Conservation (phyloP, 2,113 vertebrate species). For the Caretta caretta region DNA sequence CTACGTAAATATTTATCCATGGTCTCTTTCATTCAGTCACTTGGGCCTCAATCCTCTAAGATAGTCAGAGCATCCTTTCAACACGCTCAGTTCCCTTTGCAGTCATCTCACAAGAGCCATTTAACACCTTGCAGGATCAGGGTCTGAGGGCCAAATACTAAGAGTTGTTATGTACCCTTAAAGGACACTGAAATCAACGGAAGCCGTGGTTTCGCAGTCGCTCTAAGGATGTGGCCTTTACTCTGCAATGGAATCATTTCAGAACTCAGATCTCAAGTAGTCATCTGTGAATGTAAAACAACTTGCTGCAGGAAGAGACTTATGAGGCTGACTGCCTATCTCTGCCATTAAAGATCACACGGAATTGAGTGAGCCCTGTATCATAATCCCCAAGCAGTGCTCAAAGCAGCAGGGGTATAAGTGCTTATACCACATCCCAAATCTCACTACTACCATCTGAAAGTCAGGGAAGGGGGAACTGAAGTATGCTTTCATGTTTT, state of each 20-base stretch:
- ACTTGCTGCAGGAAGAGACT: not conserved
- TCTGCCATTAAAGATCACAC: not conserved
- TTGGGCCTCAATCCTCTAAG: constrained; percentile 31
- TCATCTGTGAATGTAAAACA: not conserved
- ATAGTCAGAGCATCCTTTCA: not conserved
- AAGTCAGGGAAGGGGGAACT: not conserved
- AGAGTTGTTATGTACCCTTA: not conserved
- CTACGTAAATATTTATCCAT: constrained; percentile 69
- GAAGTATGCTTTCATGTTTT: not conserved
- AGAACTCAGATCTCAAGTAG: not conserved
- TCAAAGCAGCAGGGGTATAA: not conserved
- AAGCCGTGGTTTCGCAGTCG: not conserved
- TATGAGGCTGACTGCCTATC: not conserved
- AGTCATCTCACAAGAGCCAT: not conserved
- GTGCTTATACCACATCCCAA: not conserved
- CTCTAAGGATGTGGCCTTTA: not conserved
- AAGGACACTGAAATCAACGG: not conserved
- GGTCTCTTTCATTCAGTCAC: constrained; percentile 43
- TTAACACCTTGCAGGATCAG: not conserved
- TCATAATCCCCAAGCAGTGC: not conserved
- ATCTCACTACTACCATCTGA: not conserved
- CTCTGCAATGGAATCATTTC: not conserved
- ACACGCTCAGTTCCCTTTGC: not conserved
- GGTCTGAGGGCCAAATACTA: not conserved
- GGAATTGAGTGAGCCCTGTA: not conserved